Base-by-base conservation (phyloP, 2,113 vertebrate genomes). In the Corythoichthys haematopterus region DNA sequence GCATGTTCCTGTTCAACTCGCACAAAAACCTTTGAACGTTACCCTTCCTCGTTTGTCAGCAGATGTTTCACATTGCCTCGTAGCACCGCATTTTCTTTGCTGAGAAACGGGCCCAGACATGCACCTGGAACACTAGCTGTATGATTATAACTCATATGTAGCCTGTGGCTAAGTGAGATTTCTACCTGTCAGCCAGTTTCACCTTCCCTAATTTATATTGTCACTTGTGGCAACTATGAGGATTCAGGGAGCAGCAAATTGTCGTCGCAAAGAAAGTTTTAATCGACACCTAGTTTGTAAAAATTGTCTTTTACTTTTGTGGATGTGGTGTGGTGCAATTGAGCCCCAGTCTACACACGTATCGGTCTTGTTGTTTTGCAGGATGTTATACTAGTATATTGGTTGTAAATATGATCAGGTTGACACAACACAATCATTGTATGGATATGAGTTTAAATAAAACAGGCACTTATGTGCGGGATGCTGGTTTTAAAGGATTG, bases 101-200 rank as follows among this genome's bases (percentile, higher is more conserved):
- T 71, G 5, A 35, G 50, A 4, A 77, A 65, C 84, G 36, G 59
- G 89, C 35, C 75, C 62, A 40, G 72, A 72, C 89, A 66, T 0
- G 79, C 40, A 66, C 36, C 55, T 71, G 36, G 70, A 79, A 84
- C 74, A 52, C 70, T 62, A 45, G 28, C 66, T 68, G 47, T 50
- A 52, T 87, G 68, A 60, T 66, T 59, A 72, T 56, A 66, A 70
- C 75, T 77, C 80, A n/a, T 68, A 76, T 47, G 67, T 71, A 58
- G 78, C 83, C 74, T 75, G 75, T 76, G 74, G 82, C 79, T 64
- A 76, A 62, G 37, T 71, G 72, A 80, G 68, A 73, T 56, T 35
- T 13, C 63, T 52, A 15, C 35, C 63, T 64, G 46, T 64, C 58
- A 20, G 67, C 66, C 66, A 47, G 37, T 62, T 62, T 62, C n/a